Evolutionary conservation across 2,797 vertebrate species (phyloP).

Genomic region (Macropus fuliginosus): DNA sequence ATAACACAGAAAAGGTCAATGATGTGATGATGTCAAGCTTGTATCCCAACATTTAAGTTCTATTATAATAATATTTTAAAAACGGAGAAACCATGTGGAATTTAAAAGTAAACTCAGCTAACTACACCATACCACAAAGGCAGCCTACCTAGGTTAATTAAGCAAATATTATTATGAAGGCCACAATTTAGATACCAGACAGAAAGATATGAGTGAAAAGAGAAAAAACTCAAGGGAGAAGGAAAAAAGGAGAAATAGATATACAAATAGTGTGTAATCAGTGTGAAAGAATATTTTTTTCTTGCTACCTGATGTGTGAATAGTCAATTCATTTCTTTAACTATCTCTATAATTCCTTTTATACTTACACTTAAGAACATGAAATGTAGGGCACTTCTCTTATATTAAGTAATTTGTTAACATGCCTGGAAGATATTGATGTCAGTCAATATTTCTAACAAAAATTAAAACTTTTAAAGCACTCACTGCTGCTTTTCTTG

Average conservation of each 20-base stretch:
- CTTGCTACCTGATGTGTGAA: not conserved
- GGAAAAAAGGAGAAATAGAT: not conserved
- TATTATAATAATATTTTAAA: slow-evolving; percentile 30
- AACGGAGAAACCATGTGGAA: slow-evolving; percentile 40
- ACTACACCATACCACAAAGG: slow-evolving; percentile 49
- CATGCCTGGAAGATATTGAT: not conserved
- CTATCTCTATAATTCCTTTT: not conserved
- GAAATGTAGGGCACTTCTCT: not conserved
- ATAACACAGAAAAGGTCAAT: slow-evolving; percentile 27
- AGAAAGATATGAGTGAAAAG: not conserved
- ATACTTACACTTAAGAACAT: not conserved
- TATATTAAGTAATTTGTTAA: not conserved
- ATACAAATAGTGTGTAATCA: not conserved
- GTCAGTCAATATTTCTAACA: not conserved
- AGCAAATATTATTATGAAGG: slow-evolving; percentile 26
- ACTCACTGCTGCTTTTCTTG: slow-evolving; percentile 97
- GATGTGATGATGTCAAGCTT: not conserved
- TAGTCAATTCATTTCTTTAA: not conserved
- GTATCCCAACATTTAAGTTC: not conserved
- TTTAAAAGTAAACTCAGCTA: slow-evolving; percentile 57
- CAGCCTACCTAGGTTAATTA: slow-evolving; percentile 6
- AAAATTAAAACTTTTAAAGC: slow-evolving; percentile 59
- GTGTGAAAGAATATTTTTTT: not conserved
- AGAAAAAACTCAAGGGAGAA: not conserved
- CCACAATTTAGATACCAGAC: not conserved